Percentiles rank a stretch among this genome's conserved stretches.
Conservation (phyloP, 1,140 invertebrate genomes). For the Nixonia krombeini region DNA sequence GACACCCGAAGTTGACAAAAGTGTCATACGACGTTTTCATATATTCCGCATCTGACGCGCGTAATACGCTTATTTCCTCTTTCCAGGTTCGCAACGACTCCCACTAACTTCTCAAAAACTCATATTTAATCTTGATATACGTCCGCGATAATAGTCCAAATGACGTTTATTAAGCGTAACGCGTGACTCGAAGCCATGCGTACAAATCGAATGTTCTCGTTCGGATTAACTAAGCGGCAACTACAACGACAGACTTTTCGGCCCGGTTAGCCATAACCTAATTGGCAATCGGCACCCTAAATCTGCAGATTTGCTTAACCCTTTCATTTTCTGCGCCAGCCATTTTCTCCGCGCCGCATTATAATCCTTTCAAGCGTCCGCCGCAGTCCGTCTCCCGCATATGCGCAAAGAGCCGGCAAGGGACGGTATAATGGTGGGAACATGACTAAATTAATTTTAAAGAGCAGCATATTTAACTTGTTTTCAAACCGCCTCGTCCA, state of each 20-base stretch:
- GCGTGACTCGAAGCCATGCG: constrained; percentile 15
- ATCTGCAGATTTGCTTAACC: constrained; percentile 33
- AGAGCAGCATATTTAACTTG: constrained; percentile 24
- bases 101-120: too few relatives aligned
- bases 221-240: constrained; percentile 28
- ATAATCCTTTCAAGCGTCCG: constrained; percentile 37
- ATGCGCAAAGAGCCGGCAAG: constrained; percentile 8
- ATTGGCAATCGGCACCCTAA: constrained; percentile 43
- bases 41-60: too few relatives aligned
- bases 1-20: too few relatives aligned
- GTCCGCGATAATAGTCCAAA: too few relatives aligned
- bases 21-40: too few relatives aligned
- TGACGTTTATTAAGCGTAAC: too few relatives aligned
- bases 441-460: constrained; percentile 24
- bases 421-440: constrained; percentile 18
- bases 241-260: constrained; percentile 36
- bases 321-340: constrained; percentile 36
- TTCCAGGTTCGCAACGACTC: too few relatives aligned
- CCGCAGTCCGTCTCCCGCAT: constrained; percentile 24
- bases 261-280: constrained; percentile 40
- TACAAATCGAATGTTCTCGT: constrained; percentile 10
- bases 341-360: constrained; percentile 30
- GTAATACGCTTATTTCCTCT: too few relatives aligned
- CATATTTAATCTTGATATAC: neutral
- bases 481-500: constrained; percentile 18